A percentile compares a stretch with the other conserved stretches of the same genome.
phyloP scores from a whole-genome alignment of 2,113 vertebrate species.

The Tachycineta bicolor region DNA sequence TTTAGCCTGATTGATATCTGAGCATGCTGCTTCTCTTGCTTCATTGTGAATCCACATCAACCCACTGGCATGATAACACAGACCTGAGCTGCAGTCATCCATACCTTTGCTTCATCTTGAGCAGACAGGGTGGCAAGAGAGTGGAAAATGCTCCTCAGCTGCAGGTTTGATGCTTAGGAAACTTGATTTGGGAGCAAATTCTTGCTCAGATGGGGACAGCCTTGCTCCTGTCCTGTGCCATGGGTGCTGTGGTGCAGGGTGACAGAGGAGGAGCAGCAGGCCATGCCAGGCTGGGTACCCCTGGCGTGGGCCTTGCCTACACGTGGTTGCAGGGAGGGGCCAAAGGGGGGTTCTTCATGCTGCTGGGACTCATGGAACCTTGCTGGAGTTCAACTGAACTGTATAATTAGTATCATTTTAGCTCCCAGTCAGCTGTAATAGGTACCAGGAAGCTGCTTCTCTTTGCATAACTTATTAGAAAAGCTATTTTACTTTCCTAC shows the following conservation, averaged over 20 bases:
- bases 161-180: background rate
- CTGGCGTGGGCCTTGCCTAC: background rate
- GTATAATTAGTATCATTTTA: background rate
- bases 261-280: background rate
- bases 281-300: background rate
- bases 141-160: background rate
- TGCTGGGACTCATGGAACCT: background rate
- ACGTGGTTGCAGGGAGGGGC: fast-evolving
- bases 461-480: background rate
- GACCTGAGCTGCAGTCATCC: background rate
- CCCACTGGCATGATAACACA: background rate
- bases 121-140: background rate
- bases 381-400: background rate
- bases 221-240: fast-evolving
- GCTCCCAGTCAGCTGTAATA: background rate
- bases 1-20: background rate
- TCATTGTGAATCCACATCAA: background rate
- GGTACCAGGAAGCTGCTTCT: background rate
- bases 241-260: background rate
- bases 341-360: fast-evolving
- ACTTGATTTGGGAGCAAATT: background rate
- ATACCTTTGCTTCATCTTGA: background rate
- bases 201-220: fast-evolving
- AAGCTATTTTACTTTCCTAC: constrained; percentile 7
- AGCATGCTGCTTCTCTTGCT: background rate